phyloP scores from a whole-genome alignment of 2,888 invertebrate species.

The Trissolcus brochymenae region DNA sequence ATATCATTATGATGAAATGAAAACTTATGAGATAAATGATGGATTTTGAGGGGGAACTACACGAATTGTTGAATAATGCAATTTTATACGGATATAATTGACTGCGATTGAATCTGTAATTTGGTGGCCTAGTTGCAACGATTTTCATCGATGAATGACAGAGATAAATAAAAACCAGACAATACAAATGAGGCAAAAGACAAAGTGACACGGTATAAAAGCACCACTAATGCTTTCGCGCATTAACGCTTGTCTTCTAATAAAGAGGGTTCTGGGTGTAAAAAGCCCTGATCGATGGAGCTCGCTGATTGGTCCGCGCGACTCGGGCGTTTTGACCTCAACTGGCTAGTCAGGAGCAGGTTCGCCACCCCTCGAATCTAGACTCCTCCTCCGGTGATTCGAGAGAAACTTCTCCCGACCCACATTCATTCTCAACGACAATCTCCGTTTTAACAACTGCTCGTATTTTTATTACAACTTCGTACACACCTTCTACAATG shows the following conservation, averaged over 20 bases:
- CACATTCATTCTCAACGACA: slow-evolving; percentile 7
- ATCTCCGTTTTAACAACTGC: slow-evolving; percentile 1
- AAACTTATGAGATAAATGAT: neutral
- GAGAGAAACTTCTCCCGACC: slow-evolving; percentile 46
- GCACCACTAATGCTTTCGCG: slow-evolving; percentile 74
- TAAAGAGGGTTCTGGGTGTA: slow-evolving; percentile 73
- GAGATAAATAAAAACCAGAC: slow-evolving; percentile 27
- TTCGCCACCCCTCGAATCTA: slow-evolving; percentile 49
- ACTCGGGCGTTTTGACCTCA: slow-evolving; percentile 42
- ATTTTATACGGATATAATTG: neutral
- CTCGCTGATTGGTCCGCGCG: slow-evolving; percentile 67
- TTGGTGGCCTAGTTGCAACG: slow-evolving; percentile 41
- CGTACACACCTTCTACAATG: neutral
- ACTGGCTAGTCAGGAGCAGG: slow-evolving; percentile 49
- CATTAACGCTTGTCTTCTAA: slow-evolving; percentile 73
- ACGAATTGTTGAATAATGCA: neutral
- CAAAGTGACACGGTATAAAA: slow-evolving; percentile 71
- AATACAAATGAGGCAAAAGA: slow-evolving; percentile 59
- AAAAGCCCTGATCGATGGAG: slow-evolving; percentile 72
- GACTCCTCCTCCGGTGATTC: slow-evolving; percentile 54
- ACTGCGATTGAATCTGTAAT: slow-evolving; percentile 14
- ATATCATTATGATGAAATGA: too few species aligned
- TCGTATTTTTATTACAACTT: slow-evolving; percentile 1
- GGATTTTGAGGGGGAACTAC: neutral
- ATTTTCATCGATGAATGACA: slow-evolving; percentile 33